Base-by-base conservation (phyloP, 2,888 invertebrate species). In the Phengaris alcon region DNA sequence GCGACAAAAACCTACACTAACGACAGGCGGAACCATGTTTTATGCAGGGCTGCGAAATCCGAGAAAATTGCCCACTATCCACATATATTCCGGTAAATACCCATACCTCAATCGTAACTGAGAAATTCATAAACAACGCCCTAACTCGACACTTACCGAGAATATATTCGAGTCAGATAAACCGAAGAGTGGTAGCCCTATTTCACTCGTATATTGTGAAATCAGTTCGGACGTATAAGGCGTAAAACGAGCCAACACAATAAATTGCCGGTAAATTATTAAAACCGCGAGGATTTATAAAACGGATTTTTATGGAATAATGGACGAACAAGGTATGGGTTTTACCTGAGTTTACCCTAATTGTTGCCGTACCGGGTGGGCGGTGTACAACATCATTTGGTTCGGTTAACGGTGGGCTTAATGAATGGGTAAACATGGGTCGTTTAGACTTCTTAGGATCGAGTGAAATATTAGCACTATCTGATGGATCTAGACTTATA, bases 201-300 rank as follows among this genome's bases (percentile, higher is more conserved):
- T 72, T 69, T 69, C 52, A 35, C 72, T 64, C 64, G 64, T 12
- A 52, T 22, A 70, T 52, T 51, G 70, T 35, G 68, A 68, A 68
- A 68, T 68, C 68, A 68, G 68, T 68, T 44, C 13, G 7, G 13
- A 72, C 72, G 35, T 72, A 72, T 72, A 72, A 72, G 72, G 72
- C 72, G 72, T 72, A 10, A 52, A 72, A 22, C 72, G 72, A 52
- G 22, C 69, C 35, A 48, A 52, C 70, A 51, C 35, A 72, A 72
- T 72, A 72, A 72, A 72, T 72, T 72, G 54, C 72, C 54, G 72
- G 35, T 52, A 72, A 72, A 52, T 72, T 72, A 72, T 72, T 54
- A 72, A 72, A 72, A 35, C 35, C 35, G 35, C 52, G 12, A 22
- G 35, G 72, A 54, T 72, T 72, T 72, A 72, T 44, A 35, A 68